Base-by-base conservation (phyloP, 2,888 invertebrate genomes). In the Linyphia triangularis region DNA sequence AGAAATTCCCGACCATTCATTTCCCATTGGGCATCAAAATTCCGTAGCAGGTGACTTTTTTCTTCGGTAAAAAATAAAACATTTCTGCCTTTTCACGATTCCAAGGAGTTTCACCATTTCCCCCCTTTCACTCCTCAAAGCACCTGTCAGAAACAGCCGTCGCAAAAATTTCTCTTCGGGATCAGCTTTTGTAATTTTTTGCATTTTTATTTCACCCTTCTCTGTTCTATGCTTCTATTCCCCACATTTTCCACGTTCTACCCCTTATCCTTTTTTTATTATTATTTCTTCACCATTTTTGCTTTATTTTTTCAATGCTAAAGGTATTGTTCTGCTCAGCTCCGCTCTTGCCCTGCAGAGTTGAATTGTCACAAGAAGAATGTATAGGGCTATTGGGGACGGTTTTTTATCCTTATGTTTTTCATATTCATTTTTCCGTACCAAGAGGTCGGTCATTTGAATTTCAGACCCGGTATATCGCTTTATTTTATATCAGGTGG, bases 121-220 rank as follows among this genome's bases (percentile, higher is more conserved):
- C 77, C 67, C 24, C 69, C 61, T 83, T 85, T 85, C 77, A 77
- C 77, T 77, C 84, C 65, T 85, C 67, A 85, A 67, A 85, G 75
- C 84, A 77, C 75, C 84, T 85, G 84, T 85, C 84, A 85, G 69
- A 84, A 85, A 69, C 84, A 85, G 75, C 84, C 84, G 84, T 75
- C 84, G 84, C 67, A 59, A 77, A 85, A 85, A 85, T 77, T 85
- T 77, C 77, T 77, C 65, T 67, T 59, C 67, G 73, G 75, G 84
- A 85, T 85, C 84, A 85, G 69, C 75, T 85, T 82, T 82, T 85
- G 22, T 33, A 57, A 19, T 63, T 82, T 72, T 82, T 82, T 72
- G 16, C 63, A 5, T 72, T 82, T 82, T 72, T 72, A 30, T 79
- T 65, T 33, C 40, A n/a, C 0, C 10, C 30, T 59, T 26, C 33